phyloP scores from a whole-genome alignment of 2,797 vertebrate species.

The Rhyacichthys aspro region DNA sequence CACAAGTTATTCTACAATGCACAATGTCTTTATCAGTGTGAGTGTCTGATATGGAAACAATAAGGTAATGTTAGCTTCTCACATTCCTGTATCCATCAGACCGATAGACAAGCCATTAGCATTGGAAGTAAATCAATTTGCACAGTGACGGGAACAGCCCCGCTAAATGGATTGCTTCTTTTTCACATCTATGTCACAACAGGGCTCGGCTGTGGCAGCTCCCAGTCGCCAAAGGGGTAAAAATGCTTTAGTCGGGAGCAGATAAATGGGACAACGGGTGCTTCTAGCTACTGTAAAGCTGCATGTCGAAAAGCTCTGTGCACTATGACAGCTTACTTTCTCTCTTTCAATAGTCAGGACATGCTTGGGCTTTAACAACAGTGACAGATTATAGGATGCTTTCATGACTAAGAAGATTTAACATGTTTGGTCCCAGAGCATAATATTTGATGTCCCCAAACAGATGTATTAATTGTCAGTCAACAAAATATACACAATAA shows the following conservation, averaged over 20 bases:
- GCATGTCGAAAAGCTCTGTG: slow-evolving; percentile 13
- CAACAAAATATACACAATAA: too few relatives aligned
- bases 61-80: slow-evolving; percentile 41
- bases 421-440: slow-evolving; percentile 14
- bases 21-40: slow-evolving; percentile 13
- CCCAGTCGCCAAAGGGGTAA: slow-evolving; percentile 25
- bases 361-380: slow-evolving; percentile 16
- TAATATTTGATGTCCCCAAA: slow-evolving; percentile 8
- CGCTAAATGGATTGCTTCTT: slow-evolving; percentile 44
- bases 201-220: slow-evolving; percentile 14
- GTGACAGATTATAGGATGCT: slow-evolving; percentile 16
- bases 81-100: slow-evolving; percentile 54
- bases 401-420: slow-evolving; percentile 33
- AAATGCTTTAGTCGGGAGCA: slow-evolving; percentile 37
- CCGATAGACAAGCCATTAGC: slow-evolving; percentile 9
- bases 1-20: slow-evolving; percentile 32
- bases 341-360: slow-evolving; percentile 23
- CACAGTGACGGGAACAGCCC: slow-evolving; percentile 49
- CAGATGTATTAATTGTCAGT: neutral
- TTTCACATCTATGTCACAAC: slow-evolving; percentile 52
- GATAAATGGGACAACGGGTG: slow-evolving; percentile 53
- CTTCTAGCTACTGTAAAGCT: slow-evolving; percentile 34
- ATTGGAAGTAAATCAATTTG: slow-evolving; percentile 57
- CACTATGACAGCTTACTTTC: slow-evolving; percentile 15
- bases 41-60: slow-evolving; percentile 58